A percentile compares a stretch with the other conserved stretches of the same genome.
Evolutionary conservation across 2,888 invertebrate species (phyloP).

Genomic region (Chesias legatella): DNA sequence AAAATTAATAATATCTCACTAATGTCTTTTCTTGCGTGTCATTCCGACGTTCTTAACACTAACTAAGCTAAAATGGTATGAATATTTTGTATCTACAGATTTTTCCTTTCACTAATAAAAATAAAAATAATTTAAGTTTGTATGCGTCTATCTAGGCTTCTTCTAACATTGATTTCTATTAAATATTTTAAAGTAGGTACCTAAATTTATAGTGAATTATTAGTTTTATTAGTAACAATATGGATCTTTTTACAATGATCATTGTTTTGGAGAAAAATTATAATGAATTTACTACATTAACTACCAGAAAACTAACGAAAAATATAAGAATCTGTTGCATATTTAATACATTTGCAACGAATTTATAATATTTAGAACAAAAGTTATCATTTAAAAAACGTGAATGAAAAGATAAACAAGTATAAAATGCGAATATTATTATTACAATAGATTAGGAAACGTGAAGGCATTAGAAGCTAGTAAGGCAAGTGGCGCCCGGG

Average conservation of each 20-base stretch:
- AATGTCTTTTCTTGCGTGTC: constrained; percentile 67
- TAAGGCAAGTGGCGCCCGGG: constrained; percentile 18
- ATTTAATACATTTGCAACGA: neutral
- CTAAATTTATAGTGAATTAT: too few species aligned
- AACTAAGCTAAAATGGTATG: constrained; percentile 25
- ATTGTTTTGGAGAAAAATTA: too few species aligned
- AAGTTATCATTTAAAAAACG: constrained; percentile 8
- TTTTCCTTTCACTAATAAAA: neutral
- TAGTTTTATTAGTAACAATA: too few species aligned
- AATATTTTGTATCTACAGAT: constrained; percentile 5
- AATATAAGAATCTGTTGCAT: too few species aligned
- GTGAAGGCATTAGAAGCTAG: constrained; percentile 16
- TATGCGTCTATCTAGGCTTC: neutral
- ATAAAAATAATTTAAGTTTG: neutral
- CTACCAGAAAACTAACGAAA: too few species aligned
- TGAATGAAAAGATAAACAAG: constrained; percentile 7
- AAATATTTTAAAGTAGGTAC: too few species aligned
- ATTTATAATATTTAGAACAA: constrained; percentile 1
- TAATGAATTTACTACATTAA: too few species aligned
- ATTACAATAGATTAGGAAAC: constrained; percentile 16
- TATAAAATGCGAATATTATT: constrained; percentile 11
- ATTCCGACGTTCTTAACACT: constrained; percentile 36
- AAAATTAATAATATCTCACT: constrained; percentile 55
- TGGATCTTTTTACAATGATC: too few species aligned
- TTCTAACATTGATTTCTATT: too few species aligned